phyloP scores from a whole-genome alignment of 2,113 vertebrate species.

The Calypte anna region DNA sequence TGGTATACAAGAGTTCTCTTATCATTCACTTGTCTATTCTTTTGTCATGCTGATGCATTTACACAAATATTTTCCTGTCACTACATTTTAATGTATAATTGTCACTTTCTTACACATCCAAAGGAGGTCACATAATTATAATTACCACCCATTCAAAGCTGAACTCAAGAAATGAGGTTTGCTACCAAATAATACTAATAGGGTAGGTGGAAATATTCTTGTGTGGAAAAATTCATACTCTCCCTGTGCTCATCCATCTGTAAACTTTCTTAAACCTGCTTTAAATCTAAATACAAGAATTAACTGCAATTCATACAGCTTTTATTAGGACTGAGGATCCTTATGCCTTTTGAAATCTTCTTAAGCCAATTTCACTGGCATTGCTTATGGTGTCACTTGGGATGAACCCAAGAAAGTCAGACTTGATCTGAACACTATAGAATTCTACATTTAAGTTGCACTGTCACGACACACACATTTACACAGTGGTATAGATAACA shows the following conservation, averaged over 20 bases:
- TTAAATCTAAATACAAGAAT: not conserved
- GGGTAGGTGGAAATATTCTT: not conserved
- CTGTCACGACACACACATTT: not conserved
- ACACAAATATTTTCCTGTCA: not conserved
- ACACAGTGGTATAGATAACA: rapidly evolving
- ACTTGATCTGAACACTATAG: not conserved
- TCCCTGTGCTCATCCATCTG: not conserved
- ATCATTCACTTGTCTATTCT: not conserved
- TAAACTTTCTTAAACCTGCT: not conserved
- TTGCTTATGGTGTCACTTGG: not conserved
- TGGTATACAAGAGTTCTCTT: not conserved
- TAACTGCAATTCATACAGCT: not conserved
- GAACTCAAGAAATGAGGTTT: not conserved
- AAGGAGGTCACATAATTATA: not conserved
- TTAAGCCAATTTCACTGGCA: not conserved
- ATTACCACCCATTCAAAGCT: not conserved
- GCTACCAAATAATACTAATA: not conserved
- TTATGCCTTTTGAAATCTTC: not conserved
- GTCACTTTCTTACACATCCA: not conserved
- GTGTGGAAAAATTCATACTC: not conserved
- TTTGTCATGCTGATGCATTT: not conserved
- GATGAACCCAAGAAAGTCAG: not conserved
- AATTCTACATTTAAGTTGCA: not conserved
- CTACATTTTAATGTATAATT: not conserved
- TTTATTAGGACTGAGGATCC: not conserved